Evolutionary conservation across 1,140 invertebrate genomes (phyloP).

Genomic region (Brachionus koreanus): DNA sequence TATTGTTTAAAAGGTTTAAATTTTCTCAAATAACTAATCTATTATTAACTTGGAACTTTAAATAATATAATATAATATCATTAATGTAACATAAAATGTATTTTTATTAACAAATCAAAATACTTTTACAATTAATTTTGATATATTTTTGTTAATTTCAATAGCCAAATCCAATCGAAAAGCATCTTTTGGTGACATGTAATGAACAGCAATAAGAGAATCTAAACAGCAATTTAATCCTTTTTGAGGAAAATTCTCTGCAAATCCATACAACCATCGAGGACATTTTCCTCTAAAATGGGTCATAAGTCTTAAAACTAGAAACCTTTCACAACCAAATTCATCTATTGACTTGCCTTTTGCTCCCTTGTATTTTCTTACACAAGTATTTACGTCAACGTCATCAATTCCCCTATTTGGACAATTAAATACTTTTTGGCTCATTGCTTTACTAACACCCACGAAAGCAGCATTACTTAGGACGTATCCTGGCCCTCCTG

Average conservation of each 20-base stretch:
- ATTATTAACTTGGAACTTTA: too few species aligned
- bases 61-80: too few species aligned
- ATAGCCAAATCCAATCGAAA: background rate
- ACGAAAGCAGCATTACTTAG: conserved; percentile 46
- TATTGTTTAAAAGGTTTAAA: too few species aligned
- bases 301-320: background rate
- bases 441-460: background rate
- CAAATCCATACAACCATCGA: background rate
- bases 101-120: too few species aligned
- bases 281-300: background rate
- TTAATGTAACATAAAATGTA: too few species aligned
- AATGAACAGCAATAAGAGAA: background rate
- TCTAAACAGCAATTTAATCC: background rate
- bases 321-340: background rate
- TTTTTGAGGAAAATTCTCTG: background rate
- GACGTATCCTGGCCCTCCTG: conserved; percentile 52
- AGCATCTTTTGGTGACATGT: background rate
- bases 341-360: background rate
- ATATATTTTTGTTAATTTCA: background rate
- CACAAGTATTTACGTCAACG: background rate
- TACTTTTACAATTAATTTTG: too few species aligned
- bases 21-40: too few species aligned
- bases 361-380: background rate
- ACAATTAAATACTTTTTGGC: background rate
- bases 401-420: background rate